These are phyloP conservation scores for Himantopus leucocephalus DNA, from an alignment of 2,113 vertebrate species.

Conservation along the genomic window DNA sequence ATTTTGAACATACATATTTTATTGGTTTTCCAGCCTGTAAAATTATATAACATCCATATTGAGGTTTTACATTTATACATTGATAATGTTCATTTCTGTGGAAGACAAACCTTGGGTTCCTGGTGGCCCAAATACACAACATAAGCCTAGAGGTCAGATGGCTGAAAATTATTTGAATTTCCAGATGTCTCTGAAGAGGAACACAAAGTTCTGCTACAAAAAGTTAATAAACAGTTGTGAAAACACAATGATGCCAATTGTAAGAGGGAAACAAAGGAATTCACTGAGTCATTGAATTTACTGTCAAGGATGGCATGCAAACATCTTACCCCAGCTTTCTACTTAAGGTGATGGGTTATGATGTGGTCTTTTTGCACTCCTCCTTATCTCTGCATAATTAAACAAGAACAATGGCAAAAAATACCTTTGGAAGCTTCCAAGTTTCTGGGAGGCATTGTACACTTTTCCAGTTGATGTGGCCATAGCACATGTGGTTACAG, in stretches of 20 bases:
- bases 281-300: not conserved
- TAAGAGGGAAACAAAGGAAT: not conserved
- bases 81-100: not conserved
- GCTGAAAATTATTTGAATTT: not conserved
- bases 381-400: not conserved
- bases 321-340: not conserved
- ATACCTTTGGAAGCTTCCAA: not conserved
- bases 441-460: not conserved
- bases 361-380: not conserved
- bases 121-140: not conserved
- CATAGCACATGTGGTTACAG: not conserved
- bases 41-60: not conserved
- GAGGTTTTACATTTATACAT: not conserved
- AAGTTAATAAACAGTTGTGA: not conserved
- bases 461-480: not conserved
- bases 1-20: not conserved
- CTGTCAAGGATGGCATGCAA: not conserved
- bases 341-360: not conserved
- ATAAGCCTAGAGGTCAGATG: not conserved
- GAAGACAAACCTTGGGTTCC: not conserved
- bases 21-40: not conserved
- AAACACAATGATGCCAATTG: not conserved
- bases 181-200: not conserved
- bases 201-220: not conserved
- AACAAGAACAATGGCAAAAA: not conserved